Conservation (phyloP, 1,140 invertebrate species). For the Penaeus japonicus region DNA sequence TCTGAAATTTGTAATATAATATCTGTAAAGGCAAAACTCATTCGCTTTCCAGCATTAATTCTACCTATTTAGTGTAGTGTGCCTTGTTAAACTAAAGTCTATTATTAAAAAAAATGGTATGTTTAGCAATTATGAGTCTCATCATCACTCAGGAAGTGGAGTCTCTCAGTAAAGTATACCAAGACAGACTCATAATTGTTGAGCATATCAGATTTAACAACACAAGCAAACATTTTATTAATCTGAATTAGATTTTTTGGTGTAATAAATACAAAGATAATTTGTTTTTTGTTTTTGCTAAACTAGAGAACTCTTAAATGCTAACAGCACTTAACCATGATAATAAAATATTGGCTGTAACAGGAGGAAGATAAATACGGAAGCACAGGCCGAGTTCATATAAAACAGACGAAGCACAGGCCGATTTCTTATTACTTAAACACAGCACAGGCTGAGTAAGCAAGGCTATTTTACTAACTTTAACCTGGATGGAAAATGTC, state of each 20-base stretch:
- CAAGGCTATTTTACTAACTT: background rate
- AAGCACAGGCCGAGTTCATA: conserved; percentile 33
- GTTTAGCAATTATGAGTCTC: background rate
- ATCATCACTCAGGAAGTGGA: background rate
- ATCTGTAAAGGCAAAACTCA: background rate
- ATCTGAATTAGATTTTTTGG: background rate
- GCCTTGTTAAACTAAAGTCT: background rate
- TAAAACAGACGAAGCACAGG: conserved; percentile 35
- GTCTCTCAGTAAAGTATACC: background rate
- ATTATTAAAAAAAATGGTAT: background rate
- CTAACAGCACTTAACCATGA: conserved; percentile 19
- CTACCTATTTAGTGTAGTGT: background rate
- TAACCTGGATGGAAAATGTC: background rate
- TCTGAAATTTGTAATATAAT: conserved; percentile 11
- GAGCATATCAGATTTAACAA: conserved; percentile 19
- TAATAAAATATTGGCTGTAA: conserved; percentile 43
- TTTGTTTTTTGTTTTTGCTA: conserved; percentile 19
- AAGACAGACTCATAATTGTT: background rate
- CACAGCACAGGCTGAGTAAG: too few relatives aligned
- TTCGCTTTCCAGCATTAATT: too few relatives aligned
- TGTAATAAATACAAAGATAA: conserved; percentile 26
- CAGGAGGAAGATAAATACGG: conserved; percentile 35
- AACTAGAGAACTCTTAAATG: conserved; percentile 43
- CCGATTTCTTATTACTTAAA: background rate
- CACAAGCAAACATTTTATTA: conserved; percentile 34